Evolutionary conservation across 2,888 invertebrate species (phyloP).

Genomic region (Mayetiola destructor): DNA sequence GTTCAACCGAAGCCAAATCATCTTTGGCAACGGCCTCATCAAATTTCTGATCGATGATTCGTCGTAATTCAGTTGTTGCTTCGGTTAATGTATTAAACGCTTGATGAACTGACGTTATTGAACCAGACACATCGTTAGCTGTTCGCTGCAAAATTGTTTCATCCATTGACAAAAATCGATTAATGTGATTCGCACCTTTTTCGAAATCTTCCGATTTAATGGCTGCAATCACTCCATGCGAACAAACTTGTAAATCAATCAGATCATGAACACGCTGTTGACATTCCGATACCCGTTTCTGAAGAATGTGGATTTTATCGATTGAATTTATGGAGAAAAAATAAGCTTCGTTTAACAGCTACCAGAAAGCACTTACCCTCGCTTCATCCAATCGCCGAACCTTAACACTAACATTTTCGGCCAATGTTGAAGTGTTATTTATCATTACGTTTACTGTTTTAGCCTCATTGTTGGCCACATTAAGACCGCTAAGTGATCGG

Average conservation of each 20-base stretch:
- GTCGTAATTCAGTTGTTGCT: constrained; percentile 52
- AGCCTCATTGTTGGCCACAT: constrained; percentile 60
- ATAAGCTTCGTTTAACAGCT: neutral
- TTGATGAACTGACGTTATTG: constrained; percentile 34
- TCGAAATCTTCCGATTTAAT: constrained; percentile 92
- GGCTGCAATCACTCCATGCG: constrained; percentile 92
- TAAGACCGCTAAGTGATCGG: constrained; percentile 66
- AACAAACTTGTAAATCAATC: constrained; percentile 86
- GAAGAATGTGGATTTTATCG: constrained; percentile 21
- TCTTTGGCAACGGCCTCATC: constrained; percentile 80
- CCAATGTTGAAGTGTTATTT: constrained; percentile 69
- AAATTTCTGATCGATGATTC: constrained; percentile 64
- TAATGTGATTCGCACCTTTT: constrained; percentile 86
- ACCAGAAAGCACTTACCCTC: constrained; percentile 44
- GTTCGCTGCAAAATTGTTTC: constrained; percentile 64
- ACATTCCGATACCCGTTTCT: constrained; percentile 86
- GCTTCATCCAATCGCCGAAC: constrained; percentile 86
- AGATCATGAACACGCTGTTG: constrained; percentile 89
- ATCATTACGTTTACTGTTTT: constrained; percentile 74
- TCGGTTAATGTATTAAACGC: constrained; percentile 45
- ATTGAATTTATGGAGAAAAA: no score
- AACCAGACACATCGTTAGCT: constrained; percentile 56
- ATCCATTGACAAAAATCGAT: constrained; percentile 86
- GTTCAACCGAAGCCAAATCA: constrained; percentile 78
- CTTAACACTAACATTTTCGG: constrained; percentile 90